phyloP scores from a whole-genome alignment of 2,888 invertebrate genomes.

The Temnothorax ravouxi region DNA sequence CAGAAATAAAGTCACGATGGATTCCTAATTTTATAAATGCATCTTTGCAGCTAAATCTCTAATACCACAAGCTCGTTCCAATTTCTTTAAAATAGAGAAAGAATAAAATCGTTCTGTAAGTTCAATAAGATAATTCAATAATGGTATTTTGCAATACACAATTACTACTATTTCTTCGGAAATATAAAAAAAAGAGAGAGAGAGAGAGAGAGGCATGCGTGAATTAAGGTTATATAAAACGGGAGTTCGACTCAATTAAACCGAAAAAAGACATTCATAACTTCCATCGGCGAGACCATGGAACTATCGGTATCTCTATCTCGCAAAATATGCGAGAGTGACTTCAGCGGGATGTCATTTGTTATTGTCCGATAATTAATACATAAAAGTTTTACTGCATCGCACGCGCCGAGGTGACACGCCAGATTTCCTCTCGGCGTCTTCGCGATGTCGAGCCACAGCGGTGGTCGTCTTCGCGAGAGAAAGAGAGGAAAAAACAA shows the following conservation, averaged over 20 bases:
- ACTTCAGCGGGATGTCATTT: slow-evolving; percentile 75
- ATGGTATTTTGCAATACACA: neutral
- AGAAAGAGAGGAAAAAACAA: neutral
- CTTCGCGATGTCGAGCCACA: slow-evolving; percentile 15
- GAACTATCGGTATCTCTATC: slow-evolving; percentile 9
- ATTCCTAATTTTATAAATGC: neutral
- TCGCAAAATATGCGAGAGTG: slow-evolving; percentile 31
- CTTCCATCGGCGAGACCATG: neutral
- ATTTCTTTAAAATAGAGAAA: neutral
- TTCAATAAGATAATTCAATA: neutral
- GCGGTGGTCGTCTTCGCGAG: slow-evolving; percentile 22
- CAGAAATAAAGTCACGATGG: neutral
- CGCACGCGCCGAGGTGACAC: slow-evolving; percentile 63
- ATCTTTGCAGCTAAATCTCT: neutral
- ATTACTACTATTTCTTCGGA: neutral
- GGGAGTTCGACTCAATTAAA: neutral
- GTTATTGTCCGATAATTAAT: slow-evolving; percentile 83
- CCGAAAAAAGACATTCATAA: neutral
- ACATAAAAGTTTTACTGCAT: slow-evolving; percentile 82
- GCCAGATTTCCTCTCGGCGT: slow-evolving; percentile 11
- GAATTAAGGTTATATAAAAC: neutral
- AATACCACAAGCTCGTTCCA: neutral
- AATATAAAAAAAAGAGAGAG: neutral
- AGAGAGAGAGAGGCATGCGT: neutral
- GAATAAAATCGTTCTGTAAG: neutral